Base-by-base conservation (phyloP, 2,888 invertebrate genomes). In the Idaea aversata region DNA sequence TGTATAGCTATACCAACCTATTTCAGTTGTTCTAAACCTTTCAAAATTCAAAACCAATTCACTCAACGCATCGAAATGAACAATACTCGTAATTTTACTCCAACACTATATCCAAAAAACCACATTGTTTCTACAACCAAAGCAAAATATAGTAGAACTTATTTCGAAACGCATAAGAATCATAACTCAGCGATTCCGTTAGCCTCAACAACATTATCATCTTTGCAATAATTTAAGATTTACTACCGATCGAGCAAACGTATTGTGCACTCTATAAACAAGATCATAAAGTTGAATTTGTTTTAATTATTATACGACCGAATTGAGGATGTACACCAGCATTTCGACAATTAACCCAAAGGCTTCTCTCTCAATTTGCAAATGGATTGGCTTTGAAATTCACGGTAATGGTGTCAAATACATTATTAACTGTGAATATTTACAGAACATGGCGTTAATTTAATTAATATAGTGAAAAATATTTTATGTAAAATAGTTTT, bases 1-100 rank as follows among this genome's bases (percentile, higher is more conserved):
- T 47, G 13, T 47, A 25, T 2, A 47, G 47, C 0, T 47, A 47
- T 38, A 5, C 2, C 38, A 38, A 38, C 3, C 47, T 47, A 13
- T 47, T 47, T 7, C 13, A 13, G 3, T 47, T 3, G 7, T 47
- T 76, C 77, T 77, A 82, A 82, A 77, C 82, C 78, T 80, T 87
- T 85, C 81, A 79, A 76, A 77, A 79, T 78, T 82, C 81, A 81
- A 79, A 80, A 83, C 83, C 87, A 88, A 88, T 89, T 87, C 88
- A 85, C 86, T 88, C 85, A 84, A 83, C 75, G 80, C 72, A 72
- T 75, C 72, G 78, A 87, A 72, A 82, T 84, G 84, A 86, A 88
- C 89, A 89, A 88, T 88, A 85, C 85, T 86, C 84, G 85, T 85
- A 47, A 87, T 88, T 87, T 88, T 79, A 82, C 73, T 73, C 77